Evolutionary conservation across 2,113 vertebrate genomes (phyloP), one percentile per base, ranked within the genome.

Genomic region (Pyrgilauda ruficollis): DNA sequence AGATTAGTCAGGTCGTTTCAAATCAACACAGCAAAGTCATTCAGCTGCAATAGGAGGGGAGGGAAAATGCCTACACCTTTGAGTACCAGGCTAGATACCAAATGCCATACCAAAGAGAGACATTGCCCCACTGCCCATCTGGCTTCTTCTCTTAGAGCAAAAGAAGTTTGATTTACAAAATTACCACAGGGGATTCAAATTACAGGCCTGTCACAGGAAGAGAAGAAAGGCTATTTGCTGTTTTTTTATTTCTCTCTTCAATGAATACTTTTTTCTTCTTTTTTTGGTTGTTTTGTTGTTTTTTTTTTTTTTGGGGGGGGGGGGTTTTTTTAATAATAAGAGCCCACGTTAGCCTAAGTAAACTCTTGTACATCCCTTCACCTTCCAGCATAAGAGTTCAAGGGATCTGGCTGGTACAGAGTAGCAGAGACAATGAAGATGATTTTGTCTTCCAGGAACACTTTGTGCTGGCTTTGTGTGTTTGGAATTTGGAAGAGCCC

Each of bases 1-100:
- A 89, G 95, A 96, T 96, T 96, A 96, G 94, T 95, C 76, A 95
- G 93, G 79, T 96, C 94, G 68, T 90, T 94, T 94, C 88, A 95
- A 81, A 96, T 96, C 90, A 96, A 80, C 87, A 92, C 85, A 95
- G 61, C 85, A 41, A 90, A 93, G 75, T 94, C 92, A 94, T 90
- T 96, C 93, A 93, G 79, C 95, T 91, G 93, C 83, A 89, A 9
- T 89, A n/a, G 22, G 44, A 84, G 56, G 30, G 85, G 67, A 67
- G 64, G 80, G 93, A 83, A 75, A 83, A 92, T 88, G 78, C 90
- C 95, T 70, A 55, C 46, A 55, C 67, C 11, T 63, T 59, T 67
- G 68, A 77, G 79, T 95, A 70, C 70, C 90, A 90, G 75, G 68
- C 70, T 85, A 64, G 84, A 82, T 91, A 62, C 44, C 67, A 87